A percentile compares a stretch with the other conserved stretches of the same genome.
These are phyloP conservation scores for Phrynocephalus versicolor DNA, from an alignment of 2,113 vertebrate species.

Conservation along the genomic window DNA sequence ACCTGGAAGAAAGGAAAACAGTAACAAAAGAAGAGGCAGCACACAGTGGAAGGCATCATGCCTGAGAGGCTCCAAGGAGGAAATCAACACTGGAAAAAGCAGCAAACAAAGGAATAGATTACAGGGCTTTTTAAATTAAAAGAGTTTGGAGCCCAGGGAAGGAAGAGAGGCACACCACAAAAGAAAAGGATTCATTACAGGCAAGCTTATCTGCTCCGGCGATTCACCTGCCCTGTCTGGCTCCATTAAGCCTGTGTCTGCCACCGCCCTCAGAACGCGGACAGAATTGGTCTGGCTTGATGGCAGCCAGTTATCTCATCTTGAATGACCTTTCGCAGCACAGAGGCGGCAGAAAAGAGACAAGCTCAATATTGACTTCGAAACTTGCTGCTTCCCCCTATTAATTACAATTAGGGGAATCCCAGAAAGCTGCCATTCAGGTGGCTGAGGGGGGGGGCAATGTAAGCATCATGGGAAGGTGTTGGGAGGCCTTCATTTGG, in stretches of 20 bases:
- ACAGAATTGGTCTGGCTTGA: neutral
- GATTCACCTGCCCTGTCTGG: conserved; percentile 18
- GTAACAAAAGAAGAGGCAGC: neutral
- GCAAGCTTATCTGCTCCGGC: conserved; percentile 1
- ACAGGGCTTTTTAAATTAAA: conserved; percentile 45
- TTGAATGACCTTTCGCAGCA: conserved; percentile 9
- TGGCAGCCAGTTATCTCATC: conserved; percentile 27
- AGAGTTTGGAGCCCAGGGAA: conserved; percentile 31
- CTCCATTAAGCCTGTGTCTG: conserved; percentile 1
- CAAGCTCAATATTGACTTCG: conserved; percentile 12
- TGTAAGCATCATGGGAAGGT: no score
- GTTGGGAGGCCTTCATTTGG: neutral
- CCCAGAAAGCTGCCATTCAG: neutral
- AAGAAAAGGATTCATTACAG: neutral
- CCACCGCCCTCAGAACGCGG: conserved; percentile 1
- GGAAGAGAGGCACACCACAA: conserved; percentile 25
- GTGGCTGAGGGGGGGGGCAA: neutral
- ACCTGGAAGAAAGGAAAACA: neutral
- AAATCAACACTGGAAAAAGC: conserved; percentile 42
- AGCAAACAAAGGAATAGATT: conserved; percentile 38
- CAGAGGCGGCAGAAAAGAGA: conserved; percentile 13
- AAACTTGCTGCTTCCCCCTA: neutral
- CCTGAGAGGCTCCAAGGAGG: conserved; percentile 8
- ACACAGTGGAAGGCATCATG: neutral
- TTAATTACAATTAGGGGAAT: neutral